Evolutionary conservation across 1,140 invertebrate genomes (phyloP).

Genomic region (Harpegnathos saltator): DNA sequence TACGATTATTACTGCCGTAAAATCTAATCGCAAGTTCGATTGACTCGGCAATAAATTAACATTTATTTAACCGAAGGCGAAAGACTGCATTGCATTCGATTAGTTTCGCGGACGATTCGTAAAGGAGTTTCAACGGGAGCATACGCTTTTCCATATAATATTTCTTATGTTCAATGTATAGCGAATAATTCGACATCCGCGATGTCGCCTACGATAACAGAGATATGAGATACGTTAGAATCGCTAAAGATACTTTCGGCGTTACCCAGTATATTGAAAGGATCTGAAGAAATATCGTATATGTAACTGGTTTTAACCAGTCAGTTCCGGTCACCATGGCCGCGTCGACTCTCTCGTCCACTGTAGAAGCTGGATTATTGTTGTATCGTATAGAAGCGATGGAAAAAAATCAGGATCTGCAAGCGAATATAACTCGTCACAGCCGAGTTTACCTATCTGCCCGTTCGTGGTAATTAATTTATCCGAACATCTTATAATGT

Average conservation of each 20-base stretch:
- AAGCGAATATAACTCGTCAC: neutral
- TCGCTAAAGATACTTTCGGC: neutral
- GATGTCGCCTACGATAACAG: neutral
- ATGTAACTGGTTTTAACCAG: constrained; percentile 48
- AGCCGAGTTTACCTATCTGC: too few relatives aligned
- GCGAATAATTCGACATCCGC: neutral
- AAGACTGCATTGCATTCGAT: neutral
- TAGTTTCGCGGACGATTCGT: neutral
- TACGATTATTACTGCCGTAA: too few relatives aligned
- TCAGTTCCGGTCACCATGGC: neutral
- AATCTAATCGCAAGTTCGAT: too few relatives aligned
- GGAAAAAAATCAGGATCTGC: neutral
- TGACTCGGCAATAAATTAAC: too few relatives aligned
- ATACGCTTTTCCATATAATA: constrained; percentile 1
- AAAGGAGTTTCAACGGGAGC: neutral
- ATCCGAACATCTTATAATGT: neutral
- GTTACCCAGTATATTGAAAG: constrained; percentile 38
- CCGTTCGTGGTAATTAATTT: neutral
- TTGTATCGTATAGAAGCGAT: neutral
- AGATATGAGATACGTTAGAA: neutral
- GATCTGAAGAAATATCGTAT: constrained; percentile 27
- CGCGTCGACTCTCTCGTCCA: neutral
- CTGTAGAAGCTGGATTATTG: neutral
- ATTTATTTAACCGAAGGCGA: neutral
- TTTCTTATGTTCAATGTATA: too few relatives aligned